A percentile compares a stretch with the other conserved stretches of the same genome.
These are phyloP conservation scores for Archilochus colubris DNA, from an alignment of 2,113 vertebrate genomes.

Conservation along the genomic window DNA sequence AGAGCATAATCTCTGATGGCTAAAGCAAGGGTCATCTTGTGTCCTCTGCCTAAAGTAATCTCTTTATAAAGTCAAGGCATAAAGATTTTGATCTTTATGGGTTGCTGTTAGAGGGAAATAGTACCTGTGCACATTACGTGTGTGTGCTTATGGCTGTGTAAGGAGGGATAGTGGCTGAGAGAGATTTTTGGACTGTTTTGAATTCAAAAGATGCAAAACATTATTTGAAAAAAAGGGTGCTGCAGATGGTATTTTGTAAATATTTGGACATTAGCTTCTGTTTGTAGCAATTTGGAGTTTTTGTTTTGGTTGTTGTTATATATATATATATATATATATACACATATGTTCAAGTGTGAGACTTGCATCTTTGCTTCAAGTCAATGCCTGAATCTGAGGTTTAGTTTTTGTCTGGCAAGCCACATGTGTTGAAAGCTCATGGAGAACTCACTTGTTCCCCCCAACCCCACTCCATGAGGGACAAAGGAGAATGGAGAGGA, in stretches of 20 bases:
- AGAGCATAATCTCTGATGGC: constrained; percentile 52
- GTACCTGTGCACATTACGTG: not conserved
- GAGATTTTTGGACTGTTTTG: constrained; percentile 17
- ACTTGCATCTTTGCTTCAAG: constrained; percentile 28
- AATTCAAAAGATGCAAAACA: constrained; percentile 26
- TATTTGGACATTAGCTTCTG: constrained; percentile 59
- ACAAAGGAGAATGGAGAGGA: not conserved
- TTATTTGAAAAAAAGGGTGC: not conserved
- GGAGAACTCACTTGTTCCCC: not conserved
- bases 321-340: not conserved
- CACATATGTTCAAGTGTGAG: not conserved
- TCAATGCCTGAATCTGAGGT: not conserved
- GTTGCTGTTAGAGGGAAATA: not conserved
- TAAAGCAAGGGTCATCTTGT: constrained; percentile 14
- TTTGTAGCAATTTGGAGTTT: constrained; percentile 12
- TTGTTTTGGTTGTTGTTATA: not conserved
- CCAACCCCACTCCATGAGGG: not conserved
- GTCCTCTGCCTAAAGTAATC: constrained; percentile 62
- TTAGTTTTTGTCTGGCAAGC: not conserved
- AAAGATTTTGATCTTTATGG: constrained; percentile 24
- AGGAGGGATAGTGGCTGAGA: not conserved
- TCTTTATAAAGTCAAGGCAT: constrained; percentile 56
- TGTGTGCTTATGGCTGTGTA: not conserved
- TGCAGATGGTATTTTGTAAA: constrained; percentile 45
- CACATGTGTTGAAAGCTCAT: not conserved